Evolutionary conservation across 2,888 invertebrate genomes (phyloP).

Genomic region (Ctena decussata): DNA sequence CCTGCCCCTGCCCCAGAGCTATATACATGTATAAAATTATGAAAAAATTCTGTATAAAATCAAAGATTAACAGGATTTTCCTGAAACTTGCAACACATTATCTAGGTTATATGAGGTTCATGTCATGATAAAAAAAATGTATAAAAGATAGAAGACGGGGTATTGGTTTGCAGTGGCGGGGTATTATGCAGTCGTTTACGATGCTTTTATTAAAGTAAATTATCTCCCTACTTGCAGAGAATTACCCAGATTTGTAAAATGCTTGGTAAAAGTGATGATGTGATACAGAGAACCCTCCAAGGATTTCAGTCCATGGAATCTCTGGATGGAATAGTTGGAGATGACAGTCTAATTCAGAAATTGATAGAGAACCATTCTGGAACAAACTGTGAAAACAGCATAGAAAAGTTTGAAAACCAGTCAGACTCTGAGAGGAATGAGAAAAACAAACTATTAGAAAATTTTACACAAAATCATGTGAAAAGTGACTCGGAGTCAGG

Average conservation of each 20-base stretch:
- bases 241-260: slow-evolving; percentile 82
- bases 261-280: slow-evolving; percentile 83
- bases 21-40: too few relatives aligned
- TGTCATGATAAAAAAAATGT: too few relatives aligned
- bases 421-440: slow-evolving; percentile 49
- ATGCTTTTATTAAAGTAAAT: too few relatives aligned
- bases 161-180: too few relatives aligned
- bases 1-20: too few relatives aligned
- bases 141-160: too few relatives aligned
- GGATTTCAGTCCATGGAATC: slow-evolving; percentile 85
- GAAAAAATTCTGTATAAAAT: too few relatives aligned
- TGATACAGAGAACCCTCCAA: slow-evolving; percentile 81
- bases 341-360: slow-evolving; percentile 43
- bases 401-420: slow-evolving; percentile 39
- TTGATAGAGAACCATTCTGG: slow-evolving; percentile 38
- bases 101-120: too few relatives aligned
- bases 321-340: slow-evolving; percentile 69
- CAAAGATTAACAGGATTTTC: too few relatives aligned
- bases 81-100: too few relatives aligned
- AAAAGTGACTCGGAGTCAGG: slow-evolving; percentile 86
- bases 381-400: slow-evolving; percentile 38
- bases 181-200: too few relatives aligned
- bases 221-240: slow-evolving; percentile 72
- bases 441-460: slow-evolving; percentile 56
- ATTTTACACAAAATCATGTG: slow-evolving; percentile 44